phyloP scores from a whole-genome alignment of 64 coral and sea anemone genomes.

The Montipora cactus region DNA sequence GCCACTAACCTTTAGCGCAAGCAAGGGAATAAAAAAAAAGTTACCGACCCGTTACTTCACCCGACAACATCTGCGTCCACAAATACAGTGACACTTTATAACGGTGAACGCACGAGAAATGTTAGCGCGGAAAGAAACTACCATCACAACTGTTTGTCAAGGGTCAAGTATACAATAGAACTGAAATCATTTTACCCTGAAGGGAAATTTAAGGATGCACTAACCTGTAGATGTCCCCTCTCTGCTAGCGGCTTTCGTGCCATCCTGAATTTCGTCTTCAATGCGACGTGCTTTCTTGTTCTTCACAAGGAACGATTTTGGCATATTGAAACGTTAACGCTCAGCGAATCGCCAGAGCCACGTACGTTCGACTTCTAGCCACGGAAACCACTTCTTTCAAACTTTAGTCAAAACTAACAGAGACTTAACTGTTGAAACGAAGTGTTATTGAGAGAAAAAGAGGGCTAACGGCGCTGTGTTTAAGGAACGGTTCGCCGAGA shows the following conservation, averaged over 20 bases:
- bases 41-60: slow-evolving; percentile 14
- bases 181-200: slow-evolving; percentile 48
- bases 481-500: slow-evolving; percentile 24
- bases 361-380: slow-evolving; percentile 22
- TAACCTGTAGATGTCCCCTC: slow-evolving; percentile 20
- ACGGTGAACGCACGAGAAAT: slow-evolving; percentile 72
- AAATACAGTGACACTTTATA: slow-evolving; percentile 74
- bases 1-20: background rate
- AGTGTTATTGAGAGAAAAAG: background rate
- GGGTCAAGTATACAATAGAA: slow-evolving; percentile 66
- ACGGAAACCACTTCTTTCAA: slow-evolving; percentile 29
- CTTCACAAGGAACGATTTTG: slow-evolving; percentile 95
- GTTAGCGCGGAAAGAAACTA: slow-evolving; percentile 29
- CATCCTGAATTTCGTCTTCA: slow-evolving; percentile 34
- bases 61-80: slow-evolving; percentile 52
- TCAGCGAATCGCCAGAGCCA: slow-evolving; percentile 13
- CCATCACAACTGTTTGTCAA: slow-evolving; percentile 56
- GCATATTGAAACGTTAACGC: slow-evolving; percentile 61
- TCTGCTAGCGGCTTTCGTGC: background rate
- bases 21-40: slow-evolving; percentile 4
- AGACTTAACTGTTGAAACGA: background rate
- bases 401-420: slow-evolving; percentile 28
- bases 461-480: slow-evolving; percentile 8
- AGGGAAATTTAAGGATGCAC: background rate
- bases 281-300: slow-evolving; percentile 77